phyloP scores from a whole-genome alignment of 1,140 invertebrate species.

The honey bee (Apis mellifera) region DNA sequence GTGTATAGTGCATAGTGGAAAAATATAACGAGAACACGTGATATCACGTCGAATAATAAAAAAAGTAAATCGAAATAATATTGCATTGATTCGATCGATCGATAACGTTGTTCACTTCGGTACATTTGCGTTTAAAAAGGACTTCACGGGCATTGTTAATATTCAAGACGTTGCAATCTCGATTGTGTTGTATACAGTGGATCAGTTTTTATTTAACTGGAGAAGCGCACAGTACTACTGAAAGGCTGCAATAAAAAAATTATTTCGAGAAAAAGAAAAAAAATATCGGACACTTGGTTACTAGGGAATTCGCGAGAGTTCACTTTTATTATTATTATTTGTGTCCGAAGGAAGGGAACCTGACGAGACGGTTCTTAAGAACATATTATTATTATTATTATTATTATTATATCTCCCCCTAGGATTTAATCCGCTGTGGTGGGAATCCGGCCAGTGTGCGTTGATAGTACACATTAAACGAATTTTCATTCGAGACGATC shows the following conservation, averaged over 20 bases:
- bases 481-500: conserved; percentile 36
- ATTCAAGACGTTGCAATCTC: conserved; percentile 24
- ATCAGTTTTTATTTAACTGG: conserved; percentile 4
- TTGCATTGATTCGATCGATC: neutral
- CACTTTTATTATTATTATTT: neutral
- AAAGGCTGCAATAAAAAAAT: conserved; percentile 15
- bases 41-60: no score
- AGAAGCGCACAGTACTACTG: conserved; percentile 44
- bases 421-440: conserved; percentile 13
- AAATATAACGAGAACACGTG: neutral
- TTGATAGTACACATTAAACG: conserved; percentile 26
- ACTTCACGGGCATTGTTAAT: conserved; percentile 27
- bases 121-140: neutral
- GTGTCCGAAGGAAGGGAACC: conserved; percentile 11
- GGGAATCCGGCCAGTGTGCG: conserved; percentile 48
- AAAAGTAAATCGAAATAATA: neutral
- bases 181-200: neutral
- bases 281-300: neutral
- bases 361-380: conserved; percentile 4
- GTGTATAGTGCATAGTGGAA: neutral
- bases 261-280: neutral
- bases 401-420: neutral
- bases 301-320: neutral
- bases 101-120: conserved; percentile 8
- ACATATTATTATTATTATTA: no score